A percentile compares a stretch with the other conserved stretches of the same genome.
These are phyloP conservation scores for Astyanax mexicanus DNA, from an alignment of 2,797 vertebrate genomes.

Conservation along the genomic window DNA sequence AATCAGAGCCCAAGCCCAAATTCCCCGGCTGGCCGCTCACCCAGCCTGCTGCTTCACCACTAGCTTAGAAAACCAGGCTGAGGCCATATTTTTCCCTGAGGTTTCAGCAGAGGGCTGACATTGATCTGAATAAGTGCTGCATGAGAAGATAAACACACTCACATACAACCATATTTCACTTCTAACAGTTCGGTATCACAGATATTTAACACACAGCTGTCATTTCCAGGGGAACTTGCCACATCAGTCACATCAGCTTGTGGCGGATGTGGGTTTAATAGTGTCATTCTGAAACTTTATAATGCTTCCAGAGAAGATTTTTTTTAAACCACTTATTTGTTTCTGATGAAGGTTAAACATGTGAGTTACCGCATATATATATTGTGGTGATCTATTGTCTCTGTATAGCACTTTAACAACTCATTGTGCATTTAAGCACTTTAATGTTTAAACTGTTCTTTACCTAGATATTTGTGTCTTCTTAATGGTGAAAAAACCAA, in stretches of 20 bases:
- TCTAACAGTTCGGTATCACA: neutral
- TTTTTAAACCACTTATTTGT: neutral
- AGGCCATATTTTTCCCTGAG: neutral
- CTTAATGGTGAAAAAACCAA: no score
- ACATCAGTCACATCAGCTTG: neutral
- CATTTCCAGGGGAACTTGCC: neutral
- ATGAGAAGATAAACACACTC: neutral
- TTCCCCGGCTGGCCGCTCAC: constrained; percentile 12
- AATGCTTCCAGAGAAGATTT: neutral
- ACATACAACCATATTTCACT: neutral
- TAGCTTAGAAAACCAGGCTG: neutral
- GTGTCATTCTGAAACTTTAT: neutral
- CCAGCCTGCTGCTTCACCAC: neutral
- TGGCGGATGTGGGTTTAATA: constrained; percentile 1
- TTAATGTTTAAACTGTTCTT: no score
- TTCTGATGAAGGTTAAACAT: neutral
- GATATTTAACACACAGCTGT: neutral
- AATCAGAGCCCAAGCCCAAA: constrained; percentile 26
- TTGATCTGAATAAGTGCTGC: constrained; percentile 23
- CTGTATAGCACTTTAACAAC: no score
- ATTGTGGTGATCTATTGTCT: no score
- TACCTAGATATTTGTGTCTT: no score
- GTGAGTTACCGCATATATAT: neutral
- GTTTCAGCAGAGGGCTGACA: neutral
- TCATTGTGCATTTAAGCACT: no score